These are phyloP conservation scores for Caenorhabditis doughertyi DNA, from an alignment of 2,888 invertebrate genomes.

Conservation along the genomic window DNA sequence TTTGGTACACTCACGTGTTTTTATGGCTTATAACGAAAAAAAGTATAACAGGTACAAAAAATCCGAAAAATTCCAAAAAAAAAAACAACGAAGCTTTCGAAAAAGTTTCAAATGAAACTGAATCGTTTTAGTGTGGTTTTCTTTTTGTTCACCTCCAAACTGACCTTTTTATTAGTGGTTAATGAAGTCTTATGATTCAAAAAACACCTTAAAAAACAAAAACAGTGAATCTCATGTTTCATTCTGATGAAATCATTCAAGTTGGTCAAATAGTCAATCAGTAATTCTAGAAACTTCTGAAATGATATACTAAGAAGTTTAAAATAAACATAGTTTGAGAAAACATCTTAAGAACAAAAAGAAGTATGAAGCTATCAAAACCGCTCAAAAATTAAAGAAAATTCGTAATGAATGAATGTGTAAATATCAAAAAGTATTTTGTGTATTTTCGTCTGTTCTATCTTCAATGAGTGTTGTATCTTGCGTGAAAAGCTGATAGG, in stretches of 20 bases:
- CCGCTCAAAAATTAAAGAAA: neutral
- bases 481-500: constrained; percentile 51
- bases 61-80: neutral
- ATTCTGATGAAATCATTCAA: constrained; percentile 22
- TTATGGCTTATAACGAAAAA: too few species aligned
- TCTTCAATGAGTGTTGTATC: constrained; percentile 46
- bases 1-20: too few species aligned
- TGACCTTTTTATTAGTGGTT: constrained; percentile 17
- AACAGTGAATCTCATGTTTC: constrained; percentile 13
- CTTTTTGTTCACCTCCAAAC: neutral
- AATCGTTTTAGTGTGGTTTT: neutral
- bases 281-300: constrained; percentile 21
- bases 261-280: neutral
- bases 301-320: neutral
- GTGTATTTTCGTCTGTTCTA: constrained; percentile 26
- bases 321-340: neutral
- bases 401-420: constrained; percentile 25
- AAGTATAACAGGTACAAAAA: neutral
- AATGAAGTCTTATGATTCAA: constrained; percentile 23
- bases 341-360: neutral
- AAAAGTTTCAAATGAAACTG: neutral
- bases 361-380: neutral
- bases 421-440: constrained; percentile 19
- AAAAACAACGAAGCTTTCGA: neutral
- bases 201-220: constrained; percentile 37